Percentiles rank a stretch among this genome's conserved stretches.
Conservation (phyloP, 2,888 invertebrate species). For the Odontomyia ornata region DNA sequence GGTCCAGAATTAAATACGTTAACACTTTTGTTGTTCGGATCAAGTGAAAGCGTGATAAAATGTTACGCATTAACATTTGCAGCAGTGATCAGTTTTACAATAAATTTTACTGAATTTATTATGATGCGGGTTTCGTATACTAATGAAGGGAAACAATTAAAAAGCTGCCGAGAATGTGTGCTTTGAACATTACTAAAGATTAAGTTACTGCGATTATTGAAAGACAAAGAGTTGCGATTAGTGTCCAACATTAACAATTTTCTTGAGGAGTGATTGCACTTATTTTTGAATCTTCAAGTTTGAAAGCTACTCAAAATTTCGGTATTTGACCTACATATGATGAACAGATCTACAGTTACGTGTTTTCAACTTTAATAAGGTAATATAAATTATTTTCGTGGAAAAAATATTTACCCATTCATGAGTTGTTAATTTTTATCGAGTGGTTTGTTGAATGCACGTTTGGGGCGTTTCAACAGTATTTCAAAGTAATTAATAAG, state of each 20-base stretch:
- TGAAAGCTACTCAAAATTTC: not conserved
- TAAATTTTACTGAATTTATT: slow-evolving; percentile 18
- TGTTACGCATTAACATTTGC: not conserved
- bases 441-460: not conserved
- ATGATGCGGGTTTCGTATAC: not conserved
- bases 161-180: too few species aligned
- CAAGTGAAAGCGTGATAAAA: slow-evolving; percentile 35
- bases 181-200: too few species aligned
- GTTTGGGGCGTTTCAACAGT: not conserved
- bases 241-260: too few species aligned
- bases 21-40: not conserved
- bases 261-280: not conserved
- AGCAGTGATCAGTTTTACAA: not conserved
- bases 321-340: not conserved
- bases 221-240: too few species aligned
- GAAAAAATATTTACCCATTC: not conserved
- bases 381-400: not conserved
- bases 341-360: not conserved
- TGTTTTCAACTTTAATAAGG: not conserved
- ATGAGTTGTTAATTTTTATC: not conserved
- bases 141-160: too few species aligned
- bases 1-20: not conserved
- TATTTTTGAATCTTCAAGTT: not conserved
- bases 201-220: too few species aligned
- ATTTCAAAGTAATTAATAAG: not conserved